A percentile compares a stretch with the other conserved stretches of the same genome.
Evolutionary conservation across 2,797 vertebrate species (phyloP).

Genomic region (Notolabrus celidotus): DNA sequence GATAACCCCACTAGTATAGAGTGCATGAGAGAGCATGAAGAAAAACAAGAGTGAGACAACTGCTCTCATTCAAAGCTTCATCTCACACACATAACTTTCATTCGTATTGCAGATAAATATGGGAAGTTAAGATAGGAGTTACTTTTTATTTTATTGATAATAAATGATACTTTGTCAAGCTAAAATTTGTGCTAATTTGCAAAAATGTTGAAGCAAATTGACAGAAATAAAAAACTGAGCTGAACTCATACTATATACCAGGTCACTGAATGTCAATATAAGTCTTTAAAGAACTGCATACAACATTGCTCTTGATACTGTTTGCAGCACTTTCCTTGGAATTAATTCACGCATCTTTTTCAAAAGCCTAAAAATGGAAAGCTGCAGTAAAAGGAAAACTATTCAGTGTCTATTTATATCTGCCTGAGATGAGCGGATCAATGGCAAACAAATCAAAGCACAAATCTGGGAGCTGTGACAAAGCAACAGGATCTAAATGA

Average conservation of each 20-base stretch:
- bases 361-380: constrained; percentile 11
- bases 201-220: no score
- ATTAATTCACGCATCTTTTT: neutral
- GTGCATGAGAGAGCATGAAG: neutral
- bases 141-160: no score
- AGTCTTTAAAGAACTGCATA: neutral
- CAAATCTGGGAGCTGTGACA: constrained; percentile 13
- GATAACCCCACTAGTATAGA: neutral
- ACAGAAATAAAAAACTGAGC: no score
- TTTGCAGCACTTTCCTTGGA: neutral
- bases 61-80: neutral
- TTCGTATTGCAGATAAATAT: neutral
- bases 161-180: no score
- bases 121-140: no score
- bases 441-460: constrained; percentile 25
- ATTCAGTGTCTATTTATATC: constrained; percentile 13
- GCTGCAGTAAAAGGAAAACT: constrained; percentile 12
- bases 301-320: neutral
- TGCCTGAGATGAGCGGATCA: constrained; percentile 16
- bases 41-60: neutral
- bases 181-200: no score
- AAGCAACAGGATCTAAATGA: constrained; percentile 34
- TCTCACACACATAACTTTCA: neutral
- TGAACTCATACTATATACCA: no score
- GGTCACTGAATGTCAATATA: no score